A percentile compares a stretch with the other conserved stretches of the same genome.
phyloP scores from a whole-genome alignment of 2,797 vertebrate genomes.

The Rhyacichthys aspro region DNA sequence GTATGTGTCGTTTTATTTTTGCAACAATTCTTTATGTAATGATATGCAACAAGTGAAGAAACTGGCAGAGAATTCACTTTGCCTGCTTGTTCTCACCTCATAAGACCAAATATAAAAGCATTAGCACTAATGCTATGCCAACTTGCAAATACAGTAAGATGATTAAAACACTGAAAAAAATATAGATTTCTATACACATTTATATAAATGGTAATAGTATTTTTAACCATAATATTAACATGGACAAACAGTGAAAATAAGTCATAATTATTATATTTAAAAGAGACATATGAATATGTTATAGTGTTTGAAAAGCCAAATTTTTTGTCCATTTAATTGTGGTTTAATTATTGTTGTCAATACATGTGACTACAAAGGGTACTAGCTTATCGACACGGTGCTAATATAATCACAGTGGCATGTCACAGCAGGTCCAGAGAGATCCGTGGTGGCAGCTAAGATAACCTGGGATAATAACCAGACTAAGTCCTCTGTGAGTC shows the following conservation, averaged over 20 bases:
- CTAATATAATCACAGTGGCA: conserved; percentile 45
- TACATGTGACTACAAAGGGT: conserved; percentile 38
- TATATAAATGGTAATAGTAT: no score
- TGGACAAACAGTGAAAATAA: no score
- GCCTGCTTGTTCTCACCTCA: background rate
- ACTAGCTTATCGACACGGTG: conserved; percentile 24
- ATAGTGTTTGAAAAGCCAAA: no score
- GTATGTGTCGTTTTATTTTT: conserved; percentile 14
- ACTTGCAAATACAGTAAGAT: no score
- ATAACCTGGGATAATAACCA: conserved; percentile 59
- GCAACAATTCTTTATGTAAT: background rate
- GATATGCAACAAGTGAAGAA: background rate
- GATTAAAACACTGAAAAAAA: no score
- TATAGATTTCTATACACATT: no score
- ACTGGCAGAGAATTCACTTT: no score
- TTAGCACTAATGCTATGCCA: no score
- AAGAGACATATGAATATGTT: no score
- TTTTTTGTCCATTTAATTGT: background rate
- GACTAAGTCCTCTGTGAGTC: conserved; percentile 40
- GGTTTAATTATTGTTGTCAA: conserved; percentile 6
- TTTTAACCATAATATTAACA: no score
- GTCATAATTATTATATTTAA: no score
- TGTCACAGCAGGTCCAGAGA: conserved; percentile 55
- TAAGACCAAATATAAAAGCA: no score
- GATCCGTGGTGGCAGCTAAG: conserved; percentile 37